Conservation (phyloP, 2,888 invertebrate species). For the Ferrisia virgata region DNA sequence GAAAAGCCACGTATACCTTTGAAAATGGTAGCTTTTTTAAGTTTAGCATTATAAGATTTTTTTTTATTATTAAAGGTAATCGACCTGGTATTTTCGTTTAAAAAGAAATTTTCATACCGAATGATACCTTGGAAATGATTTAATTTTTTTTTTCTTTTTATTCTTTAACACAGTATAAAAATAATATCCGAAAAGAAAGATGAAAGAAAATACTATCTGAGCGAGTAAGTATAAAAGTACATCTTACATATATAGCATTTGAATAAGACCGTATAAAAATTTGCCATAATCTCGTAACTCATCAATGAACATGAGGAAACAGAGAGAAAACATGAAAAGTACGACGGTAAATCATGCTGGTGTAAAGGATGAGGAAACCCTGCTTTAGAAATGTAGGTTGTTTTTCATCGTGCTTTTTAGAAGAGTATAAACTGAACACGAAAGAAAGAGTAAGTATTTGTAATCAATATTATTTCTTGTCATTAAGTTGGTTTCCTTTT, state of each 20-base stretch:
- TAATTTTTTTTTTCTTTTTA: neutral
- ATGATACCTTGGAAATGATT: neutral
- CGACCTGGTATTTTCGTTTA: neutral
- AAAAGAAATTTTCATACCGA: neutral
- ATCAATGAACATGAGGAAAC: neutral
- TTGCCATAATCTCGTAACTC: neutral
- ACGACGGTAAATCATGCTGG: neutral
- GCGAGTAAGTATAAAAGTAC: neutral
- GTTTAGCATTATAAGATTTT: neutral
- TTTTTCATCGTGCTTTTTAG: neutral
- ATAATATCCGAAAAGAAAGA: neutral
- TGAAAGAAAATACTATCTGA: neutral
- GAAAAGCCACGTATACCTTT: neutral
- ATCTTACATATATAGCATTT: too few species aligned
- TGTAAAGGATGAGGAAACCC: neutral
- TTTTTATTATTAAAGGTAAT: neutral
- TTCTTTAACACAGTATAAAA: neutral
- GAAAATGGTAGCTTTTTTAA: neutral
- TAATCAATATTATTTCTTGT: conserved; percentile 30
- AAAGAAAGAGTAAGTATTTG: conserved; percentile 1
- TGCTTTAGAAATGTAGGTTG: neutral
- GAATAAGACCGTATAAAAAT: neutral
- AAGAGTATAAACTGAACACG: neutral
- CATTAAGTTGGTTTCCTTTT: conserved; percentile 3
- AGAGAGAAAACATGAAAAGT: neutral